Percentiles rank a stretch among this genome's conserved stretches.
phyloP scores from a whole-genome alignment of 1,140 invertebrate species.

The Oryctes rhinoceros region DNA sequence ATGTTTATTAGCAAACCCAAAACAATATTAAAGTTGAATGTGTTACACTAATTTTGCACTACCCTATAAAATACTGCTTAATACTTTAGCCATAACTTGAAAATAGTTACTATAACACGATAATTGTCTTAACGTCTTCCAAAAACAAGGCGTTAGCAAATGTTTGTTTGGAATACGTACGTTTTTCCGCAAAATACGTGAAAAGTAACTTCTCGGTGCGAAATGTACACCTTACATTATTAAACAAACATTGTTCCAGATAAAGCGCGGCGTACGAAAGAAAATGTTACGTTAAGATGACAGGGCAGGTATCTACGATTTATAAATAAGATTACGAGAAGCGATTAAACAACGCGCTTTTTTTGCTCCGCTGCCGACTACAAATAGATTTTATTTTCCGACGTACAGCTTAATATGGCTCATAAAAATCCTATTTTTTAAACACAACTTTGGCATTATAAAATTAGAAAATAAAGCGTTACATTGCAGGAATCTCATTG shows the following conservation, averaged over 20 bases:
- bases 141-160: too few species aligned
- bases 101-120: too few species aligned
- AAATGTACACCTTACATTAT: background rate
- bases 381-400: conserved; percentile 2
- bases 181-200: too few species aligned
- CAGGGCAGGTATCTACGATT: background rate
- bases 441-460: conserved; percentile 15
- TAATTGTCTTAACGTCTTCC: too few species aligned
- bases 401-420: background rate
- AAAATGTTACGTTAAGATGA: background rate
- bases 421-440: background rate
- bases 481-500: background rate
- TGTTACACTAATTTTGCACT: too few species aligned
- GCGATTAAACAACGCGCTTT: background rate
- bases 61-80: too few species aligned
- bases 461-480: conserved; percentile 12
- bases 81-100: too few species aligned
- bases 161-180: too few species aligned
- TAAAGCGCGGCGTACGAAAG: background rate
- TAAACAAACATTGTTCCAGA: background rate
- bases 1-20: too few species aligned
- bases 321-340: conserved; percentile 12
- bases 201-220: too few species aligned
- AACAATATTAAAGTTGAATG: too few species aligned
- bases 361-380: background rate